phyloP scores from a whole-genome alignment of 2,888 invertebrate species.

The Xestia c-nigrum region DNA sequence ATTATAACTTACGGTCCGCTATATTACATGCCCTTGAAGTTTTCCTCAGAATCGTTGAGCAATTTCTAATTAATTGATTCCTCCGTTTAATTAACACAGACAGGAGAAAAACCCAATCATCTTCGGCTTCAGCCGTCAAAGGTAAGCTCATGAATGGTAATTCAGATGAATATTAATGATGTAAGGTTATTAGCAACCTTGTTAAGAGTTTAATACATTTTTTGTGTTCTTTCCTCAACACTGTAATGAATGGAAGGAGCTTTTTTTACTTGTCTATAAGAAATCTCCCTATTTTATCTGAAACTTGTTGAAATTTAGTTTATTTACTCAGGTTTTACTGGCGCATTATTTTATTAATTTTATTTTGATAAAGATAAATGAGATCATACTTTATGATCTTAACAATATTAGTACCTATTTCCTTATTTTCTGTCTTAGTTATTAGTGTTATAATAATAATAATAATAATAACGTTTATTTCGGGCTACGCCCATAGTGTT shows the following conservation, averaged over 20 bases:
- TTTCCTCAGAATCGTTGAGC: not conserved
- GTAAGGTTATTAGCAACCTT: constrained; percentile 55
- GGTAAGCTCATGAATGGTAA: constrained; percentile 56
- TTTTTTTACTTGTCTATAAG: constrained; percentile 21
- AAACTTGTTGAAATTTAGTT: not conserved
- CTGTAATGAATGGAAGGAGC: constrained; percentile 33
- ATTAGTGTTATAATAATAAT: no score
- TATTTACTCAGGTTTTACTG: not conserved
- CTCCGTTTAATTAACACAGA: constrained; percentile 30
- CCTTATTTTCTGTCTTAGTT: not conserved
- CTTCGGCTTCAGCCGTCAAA: constrained; percentile 46
- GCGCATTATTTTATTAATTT: no score
- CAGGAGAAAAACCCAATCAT: constrained; percentile 54
- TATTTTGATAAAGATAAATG: not conserved
- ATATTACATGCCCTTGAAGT: not conserved
- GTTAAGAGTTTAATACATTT: constrained; percentile 57
- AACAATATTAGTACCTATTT: not conserved
- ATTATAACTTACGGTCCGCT: not conserved
- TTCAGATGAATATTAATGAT: constrained; percentile 64
- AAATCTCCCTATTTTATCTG: constrained; percentile 3
- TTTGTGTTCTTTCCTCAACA: constrained; percentile 36
- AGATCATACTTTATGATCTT: no score
- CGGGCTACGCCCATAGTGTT: no score
- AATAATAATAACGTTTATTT: no score
- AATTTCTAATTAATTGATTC: constrained; percentile 45